Conservation (phyloP, 30 jellyfish, hydroid and myxozoan species). For the Euphysa ruthae region DNA sequence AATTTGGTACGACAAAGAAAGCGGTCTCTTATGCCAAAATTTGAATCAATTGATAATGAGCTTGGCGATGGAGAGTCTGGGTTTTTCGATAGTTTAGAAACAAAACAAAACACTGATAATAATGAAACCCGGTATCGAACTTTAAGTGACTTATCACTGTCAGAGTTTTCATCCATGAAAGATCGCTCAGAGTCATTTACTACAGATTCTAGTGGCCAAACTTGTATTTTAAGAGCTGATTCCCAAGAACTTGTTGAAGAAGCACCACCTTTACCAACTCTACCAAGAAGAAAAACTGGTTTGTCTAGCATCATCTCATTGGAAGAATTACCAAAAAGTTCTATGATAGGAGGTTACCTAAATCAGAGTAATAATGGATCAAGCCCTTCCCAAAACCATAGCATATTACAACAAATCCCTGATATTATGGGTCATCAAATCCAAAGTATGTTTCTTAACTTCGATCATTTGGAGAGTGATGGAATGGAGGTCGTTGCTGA, state of each 20-base stretch:
- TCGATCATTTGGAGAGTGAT: neutral
- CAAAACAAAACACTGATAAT: neutral
- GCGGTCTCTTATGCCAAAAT: neutral
- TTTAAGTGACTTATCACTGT: neutral
- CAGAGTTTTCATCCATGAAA: neutral
- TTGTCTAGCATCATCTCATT: constrained; percentile 15
- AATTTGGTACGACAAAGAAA: no score
- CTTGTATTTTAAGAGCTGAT: neutral
- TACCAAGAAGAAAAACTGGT: constrained; percentile 12
- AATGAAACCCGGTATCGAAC: neutral
- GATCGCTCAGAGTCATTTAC: neutral
- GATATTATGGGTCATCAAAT: no score
- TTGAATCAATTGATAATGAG: neutral
- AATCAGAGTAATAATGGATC: no score
- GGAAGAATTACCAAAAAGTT: constrained; percentile 15
- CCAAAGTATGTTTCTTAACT: constrained; percentile 2
- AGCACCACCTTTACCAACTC: neutral
- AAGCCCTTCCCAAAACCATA: no score
- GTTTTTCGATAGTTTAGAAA: neutral
- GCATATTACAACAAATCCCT: no score
- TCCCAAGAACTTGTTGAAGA: neutral
- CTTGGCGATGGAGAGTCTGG: neutral
- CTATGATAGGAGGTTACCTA: no score
- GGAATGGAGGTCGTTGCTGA: constrained; percentile 30
- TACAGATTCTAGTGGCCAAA: neutral